Evolutionary conservation across 2,113 vertebrate genomes (phyloP), one percentile per base, ranked within the genome.

Genomic region (Scortum barcoo): DNA sequence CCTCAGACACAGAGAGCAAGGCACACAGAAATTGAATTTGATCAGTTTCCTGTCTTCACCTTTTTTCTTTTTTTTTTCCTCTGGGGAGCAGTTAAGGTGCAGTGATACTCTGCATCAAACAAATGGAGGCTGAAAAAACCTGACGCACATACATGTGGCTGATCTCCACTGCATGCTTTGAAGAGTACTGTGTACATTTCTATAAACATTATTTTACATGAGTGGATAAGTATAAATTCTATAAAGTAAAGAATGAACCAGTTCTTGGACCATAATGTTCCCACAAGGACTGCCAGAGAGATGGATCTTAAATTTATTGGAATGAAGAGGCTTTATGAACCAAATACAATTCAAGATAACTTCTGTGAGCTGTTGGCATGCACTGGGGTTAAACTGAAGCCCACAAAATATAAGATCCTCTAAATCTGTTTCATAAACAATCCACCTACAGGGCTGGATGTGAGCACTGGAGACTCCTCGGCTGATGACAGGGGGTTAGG

Each of bases 31-130:
- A 87, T 66, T 66, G 72, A 81, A 67, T 81, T 80, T 84, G 78
- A 88, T 84, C 22, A 16, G 46, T 89, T 85, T 83, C 53, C 50
- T 73, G 75, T 78, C 56, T 84, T 76, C 40, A 76, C 54, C 65
- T 73, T 58, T 67, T 56, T 44, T 28, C 48, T n/a, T 62, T 62
- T 61, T 36, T 58, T 26, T 9, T 5, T 2, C 62, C 81, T 83
- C 69, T 8, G 26, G 82, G 82, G 78, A 76, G 56, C 48, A 54
- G 61, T 79, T 78, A 68, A 51, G 68, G 68, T 67, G 46, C 50
- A 74, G 46, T 62, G 66, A 83, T 69, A 71, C 48, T 65, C 60
- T 3, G 70, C 50, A 44, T 30, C 10, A 13, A 51, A 26, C 50
- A 78, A 36, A 38, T 56, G 56, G 26, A 80, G 53, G 33, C 44